Evolutionary conservation across 2,888 invertebrate genomes (phyloP), one percentile per base, ranked within the genome.

Genomic region (Pristionchus arcanus): DNA sequence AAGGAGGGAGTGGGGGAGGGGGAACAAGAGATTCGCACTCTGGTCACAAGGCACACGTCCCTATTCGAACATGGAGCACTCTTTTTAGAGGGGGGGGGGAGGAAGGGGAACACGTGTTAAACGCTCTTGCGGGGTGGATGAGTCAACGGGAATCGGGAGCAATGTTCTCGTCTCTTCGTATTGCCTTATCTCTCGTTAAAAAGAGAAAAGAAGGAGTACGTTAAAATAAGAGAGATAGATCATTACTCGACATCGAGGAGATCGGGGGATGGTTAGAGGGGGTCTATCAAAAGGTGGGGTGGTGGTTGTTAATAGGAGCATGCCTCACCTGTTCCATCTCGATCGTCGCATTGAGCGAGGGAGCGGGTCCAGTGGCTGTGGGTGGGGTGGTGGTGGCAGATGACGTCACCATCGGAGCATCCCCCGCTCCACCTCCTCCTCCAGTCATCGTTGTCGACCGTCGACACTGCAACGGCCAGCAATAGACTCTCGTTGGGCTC

Each of bases 281-380:
- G 63, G 9, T n/a, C n/a, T n/a, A n/a, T n/a, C 11, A 63, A 63
- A n/a, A 9, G 63, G n/a, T n/a, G 63, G 63, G 74, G 37, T 21
- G 19, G 74, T 19, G 13, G 37, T 7, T 74, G 15, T 74, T 49
- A 49, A 49, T 0, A 49, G 42, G 42, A 49, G 42, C 74, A 74
- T 34, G 7, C 28, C 49, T 49, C 49, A 81, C 81, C 81, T 81
- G 81, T 81, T 49, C 81, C 81, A 81, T 81, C 42, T 81, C 81
- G 21, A 81, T 81, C n/a, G 49, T n/a, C n/a, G 81, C 81, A n/a
- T 81, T 81, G 13, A 81, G 21, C 25, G 74, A 37, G 25, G n/a
- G 71, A 11, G 71, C 59, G 59, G 59, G 59, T 59, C 21, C 59
- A 59, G 59, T 59, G 55, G 55, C 55, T 13, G 55, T 19, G 2